Conservation (phyloP, 2,113 vertebrate genomes). For the Spheniscus mendiculus region DNA sequence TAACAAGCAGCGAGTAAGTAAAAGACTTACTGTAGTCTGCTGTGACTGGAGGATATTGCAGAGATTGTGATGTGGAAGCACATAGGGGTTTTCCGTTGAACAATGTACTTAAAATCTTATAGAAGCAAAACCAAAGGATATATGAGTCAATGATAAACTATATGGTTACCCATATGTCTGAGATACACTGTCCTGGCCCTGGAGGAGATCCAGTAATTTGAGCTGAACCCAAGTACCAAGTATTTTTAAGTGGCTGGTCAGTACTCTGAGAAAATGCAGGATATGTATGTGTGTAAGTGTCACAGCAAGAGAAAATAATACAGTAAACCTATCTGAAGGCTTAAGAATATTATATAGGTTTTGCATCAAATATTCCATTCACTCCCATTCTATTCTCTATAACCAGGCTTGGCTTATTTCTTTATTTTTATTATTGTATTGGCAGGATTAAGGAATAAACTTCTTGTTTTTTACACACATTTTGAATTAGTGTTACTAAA, state of each 20-base stretch:
- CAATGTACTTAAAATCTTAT: background rate
- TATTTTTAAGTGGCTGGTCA: background rate
- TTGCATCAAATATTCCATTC: background rate
- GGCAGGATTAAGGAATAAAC: background rate
- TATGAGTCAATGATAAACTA: background rate
- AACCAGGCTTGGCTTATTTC: background rate
- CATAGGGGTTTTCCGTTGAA: background rate
- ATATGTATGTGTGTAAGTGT: rapidly evolving
- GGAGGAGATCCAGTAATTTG: slow-evolving; percentile 19
- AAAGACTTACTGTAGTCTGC: background rate
- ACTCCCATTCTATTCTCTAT: background rate
- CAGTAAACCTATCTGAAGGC: background rate
- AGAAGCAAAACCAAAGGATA: background rate
- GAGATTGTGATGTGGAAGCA: background rate
- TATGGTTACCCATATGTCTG: background rate
- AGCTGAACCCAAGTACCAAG: background rate
- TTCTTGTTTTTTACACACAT: background rate
- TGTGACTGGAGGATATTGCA: background rate
- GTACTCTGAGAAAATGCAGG: background rate
- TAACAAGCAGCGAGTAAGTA: background rate
- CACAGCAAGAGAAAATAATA: background rate
- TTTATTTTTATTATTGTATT: background rate
- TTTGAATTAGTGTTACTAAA: background rate
- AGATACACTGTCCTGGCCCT: slow-evolving; percentile 15
- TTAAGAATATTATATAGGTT: background rate